phyloP scores from a whole-genome alignment of 2,888 invertebrate genomes.

The Ophioninae sp. region DNA sequence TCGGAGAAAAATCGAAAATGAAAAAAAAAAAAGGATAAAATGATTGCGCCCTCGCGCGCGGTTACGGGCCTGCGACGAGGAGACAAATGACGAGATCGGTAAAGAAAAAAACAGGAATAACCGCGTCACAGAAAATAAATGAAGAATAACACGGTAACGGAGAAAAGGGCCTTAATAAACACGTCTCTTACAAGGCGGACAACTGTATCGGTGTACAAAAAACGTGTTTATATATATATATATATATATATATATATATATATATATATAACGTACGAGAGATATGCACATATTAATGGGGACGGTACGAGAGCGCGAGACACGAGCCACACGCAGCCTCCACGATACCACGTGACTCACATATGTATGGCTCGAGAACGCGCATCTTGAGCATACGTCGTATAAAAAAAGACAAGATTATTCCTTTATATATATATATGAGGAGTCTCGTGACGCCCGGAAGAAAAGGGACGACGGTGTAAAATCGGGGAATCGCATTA shows the following conservation, averaged over 20 bases:
- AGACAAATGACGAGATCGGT: constrained; percentile 13
- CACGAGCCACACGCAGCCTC: constrained; percentile 59
- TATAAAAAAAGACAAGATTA: neutral
- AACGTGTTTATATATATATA: neutral
- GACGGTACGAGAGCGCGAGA: constrained; percentile 45
- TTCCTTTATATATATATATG: neutral
- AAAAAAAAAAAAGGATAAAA: neutral
- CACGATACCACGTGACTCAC: neutral
- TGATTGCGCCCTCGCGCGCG: neutral
- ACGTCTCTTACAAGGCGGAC: constrained; percentile 69
- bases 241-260: neutral
- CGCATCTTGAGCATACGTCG: neutral
- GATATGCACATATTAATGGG: constrained; percentile 3
- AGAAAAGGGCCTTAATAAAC: constrained; percentile 72
- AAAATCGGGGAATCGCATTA: constrained; percentile 36
- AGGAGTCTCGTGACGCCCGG: constrained; percentile 11
- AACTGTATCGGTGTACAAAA: constrained; percentile 37
- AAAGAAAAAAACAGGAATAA: constrained; percentile 23
- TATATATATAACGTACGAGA: neutral
- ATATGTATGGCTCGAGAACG: constrained; percentile 16
- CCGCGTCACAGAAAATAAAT: neutral
- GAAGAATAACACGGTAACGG: constrained; percentile 33
- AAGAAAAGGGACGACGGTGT: constrained; percentile 22
- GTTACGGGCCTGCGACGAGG: constrained; percentile 2
- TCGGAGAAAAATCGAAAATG: neutral